Evolutionary conservation across 1,140 invertebrate genomes (phyloP), one percentile per base, ranked within the genome.

Genomic region (Listronotus oregonensis): DNA sequence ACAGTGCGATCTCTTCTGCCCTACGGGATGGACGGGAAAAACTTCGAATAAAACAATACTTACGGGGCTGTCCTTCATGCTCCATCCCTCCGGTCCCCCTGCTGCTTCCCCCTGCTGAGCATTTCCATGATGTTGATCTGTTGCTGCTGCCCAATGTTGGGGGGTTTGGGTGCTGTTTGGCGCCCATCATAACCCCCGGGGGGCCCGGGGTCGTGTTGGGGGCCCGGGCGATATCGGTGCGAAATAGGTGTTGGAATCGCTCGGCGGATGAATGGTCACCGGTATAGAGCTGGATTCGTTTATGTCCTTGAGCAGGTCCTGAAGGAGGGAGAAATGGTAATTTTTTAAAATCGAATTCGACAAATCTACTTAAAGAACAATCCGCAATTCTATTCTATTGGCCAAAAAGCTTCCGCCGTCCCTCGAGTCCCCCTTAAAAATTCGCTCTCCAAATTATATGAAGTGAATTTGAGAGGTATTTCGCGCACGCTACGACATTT

Each of bases 171-270:
- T 34, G 32, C 32, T 44, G 52, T 37, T 63, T 63, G 31, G 34
- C 34, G 9, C 49, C 68, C 10, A 43, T 54, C 15, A 49, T 12
- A 15, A 18, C 50, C 6, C 61, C 63, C 21, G 66, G 14, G 14
- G 14, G 37, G 12, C 39, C 40, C n/a, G n/a, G n/a, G 0, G 57
- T 60, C 9, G 73, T 80, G 11, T 79, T 81, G 5, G 79, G 80
- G 15, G 85, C n/a, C n/a, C 85, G n/a, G 85, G 86, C 9, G 85
- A 86, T 47, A 87, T 87, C 0, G 85, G 86, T 10, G 84, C 82
- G 67, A 87, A 87, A 52, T 85, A 87, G n/a, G 82, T 75, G 43
- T 85, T 84, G 0, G 82, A 82, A 56, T 84, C 83, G 3, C 78
- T 80, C 8, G 84, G 82, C 68, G 85, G 84, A 51, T 80, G 77